These are phyloP conservation scores for Platerodrilus igneus DNA, from an alignment of 2,888 invertebrate species.

Conservation along the genomic window DNA sequence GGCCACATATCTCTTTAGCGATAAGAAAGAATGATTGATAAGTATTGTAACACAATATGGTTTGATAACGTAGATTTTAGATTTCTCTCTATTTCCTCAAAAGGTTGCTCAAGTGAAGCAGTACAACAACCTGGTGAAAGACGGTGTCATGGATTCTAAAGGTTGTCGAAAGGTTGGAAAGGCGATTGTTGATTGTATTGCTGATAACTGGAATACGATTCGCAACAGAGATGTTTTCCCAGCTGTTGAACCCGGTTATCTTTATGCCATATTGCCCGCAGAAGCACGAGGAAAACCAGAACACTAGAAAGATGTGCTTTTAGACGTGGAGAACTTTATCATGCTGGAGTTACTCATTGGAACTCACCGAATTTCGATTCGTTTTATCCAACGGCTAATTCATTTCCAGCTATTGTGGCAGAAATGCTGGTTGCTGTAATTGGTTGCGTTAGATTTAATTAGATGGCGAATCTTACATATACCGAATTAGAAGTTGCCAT, in stretches of 20 bases:
- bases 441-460: slow-evolving; percentile 77
- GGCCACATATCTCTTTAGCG: too few relatives aligned
- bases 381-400: slow-evolving; percentile 80
- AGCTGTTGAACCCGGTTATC: slow-evolving; percentile 85
- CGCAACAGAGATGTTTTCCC: slow-evolving; percentile 78
- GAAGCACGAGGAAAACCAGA: slow-evolving; percentile 80
- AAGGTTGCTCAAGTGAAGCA: too few relatives aligned
- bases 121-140: too few relatives aligned
- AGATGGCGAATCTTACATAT: slow-evolving; percentile 58
- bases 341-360: slow-evolving; percentile 95
- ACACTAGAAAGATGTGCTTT: slow-evolving; percentile 79
- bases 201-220: too few relatives aligned
- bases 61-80: too few relatives aligned
- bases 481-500: slow-evolving; percentile 87
- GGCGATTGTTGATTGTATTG: too few relatives aligned
- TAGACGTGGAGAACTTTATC: slow-evolving; percentile 81
- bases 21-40: too few relatives aligned
- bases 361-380: slow-evolving; percentile 91
- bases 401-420: slow-evolving; percentile 79
- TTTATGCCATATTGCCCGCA: slow-evolving; percentile 72
- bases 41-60: too few relatives aligned
- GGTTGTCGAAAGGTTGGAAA: too few relatives aligned
- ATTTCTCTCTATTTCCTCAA: too few relatives aligned
- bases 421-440: slow-evolving; percentile 82
- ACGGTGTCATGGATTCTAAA: too few relatives aligned